Evolutionary conservation across 2,113 vertebrate genomes (phyloP).

Genomic region (Colistium nudipinnis): DNA sequence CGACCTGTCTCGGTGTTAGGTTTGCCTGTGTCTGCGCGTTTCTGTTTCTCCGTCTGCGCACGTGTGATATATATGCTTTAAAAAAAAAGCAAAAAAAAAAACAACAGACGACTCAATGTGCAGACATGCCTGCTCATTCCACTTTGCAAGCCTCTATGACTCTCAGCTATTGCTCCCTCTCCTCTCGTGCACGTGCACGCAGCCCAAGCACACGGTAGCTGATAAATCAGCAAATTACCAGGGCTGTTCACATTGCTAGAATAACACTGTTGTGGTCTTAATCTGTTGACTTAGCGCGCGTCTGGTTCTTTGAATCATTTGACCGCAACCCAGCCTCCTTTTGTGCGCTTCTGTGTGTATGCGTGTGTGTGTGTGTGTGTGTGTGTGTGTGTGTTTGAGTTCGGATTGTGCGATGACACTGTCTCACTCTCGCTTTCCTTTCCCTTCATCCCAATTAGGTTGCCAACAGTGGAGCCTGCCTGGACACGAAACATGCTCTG

Average conservation of each 20-base stretch:
- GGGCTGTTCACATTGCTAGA: conserved; percentile 28
- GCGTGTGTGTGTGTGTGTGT: conserved; percentile 20
- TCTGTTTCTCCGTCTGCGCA: conserved; percentile 16
- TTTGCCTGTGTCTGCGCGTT: conserved; percentile 45
- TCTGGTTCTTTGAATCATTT: conserved; percentile 53
- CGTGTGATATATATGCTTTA: conserved; percentile 12
- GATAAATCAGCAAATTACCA: conserved; percentile 52
- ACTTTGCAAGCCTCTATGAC: conserved; percentile 67
- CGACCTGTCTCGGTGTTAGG: conserved; percentile 47
- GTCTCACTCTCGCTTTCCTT: conserved; percentile 54
- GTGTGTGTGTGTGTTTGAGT: conserved; percentile 31
- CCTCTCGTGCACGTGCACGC: conserved; percentile 48
- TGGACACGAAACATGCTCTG: conserved; percentile 48
- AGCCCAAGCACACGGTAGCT: conserved; percentile 53
- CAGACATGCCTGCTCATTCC: conserved; percentile 70
- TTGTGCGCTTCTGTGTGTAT: background rate
- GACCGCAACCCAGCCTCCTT: conserved; percentile 21
- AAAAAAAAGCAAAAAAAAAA: conserved; percentile 6
- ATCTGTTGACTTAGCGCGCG: conserved; percentile 63
- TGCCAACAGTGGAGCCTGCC: conserved; percentile 56
- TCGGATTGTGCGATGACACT: conserved; percentile 55
- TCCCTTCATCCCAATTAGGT: conserved; percentile 40
- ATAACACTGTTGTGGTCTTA: conserved; percentile 60
- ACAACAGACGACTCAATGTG: conserved; percentile 53
- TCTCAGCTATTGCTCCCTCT: conserved; percentile 53